Evolutionary conservation across 2,888 invertebrate genomes (phyloP).

Genomic region (Perithous albicinctus): DNA sequence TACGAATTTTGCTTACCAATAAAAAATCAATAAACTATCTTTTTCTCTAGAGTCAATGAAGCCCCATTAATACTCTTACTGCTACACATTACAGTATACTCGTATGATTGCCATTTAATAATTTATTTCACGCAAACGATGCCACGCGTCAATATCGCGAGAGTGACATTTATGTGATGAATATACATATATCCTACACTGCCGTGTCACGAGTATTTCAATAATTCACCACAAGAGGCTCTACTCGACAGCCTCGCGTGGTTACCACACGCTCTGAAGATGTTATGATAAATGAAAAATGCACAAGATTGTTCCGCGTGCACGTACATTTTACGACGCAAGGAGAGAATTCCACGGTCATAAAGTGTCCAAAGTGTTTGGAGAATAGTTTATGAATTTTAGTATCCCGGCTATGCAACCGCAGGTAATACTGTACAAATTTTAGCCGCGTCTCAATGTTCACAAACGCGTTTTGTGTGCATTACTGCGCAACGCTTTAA

Average conservation of each 20-base stretch:
- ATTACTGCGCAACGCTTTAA: background rate
- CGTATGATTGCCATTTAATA: background rate
- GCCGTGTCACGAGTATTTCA: conserved; percentile 10
- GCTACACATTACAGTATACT: background rate
- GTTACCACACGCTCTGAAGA: background rate
- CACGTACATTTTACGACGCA: conserved; percentile 3
- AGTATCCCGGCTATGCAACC: background rate
- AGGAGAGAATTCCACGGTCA: background rate
- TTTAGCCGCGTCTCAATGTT: background rate
- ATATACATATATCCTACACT: too few species aligned
- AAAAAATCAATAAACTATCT: background rate
- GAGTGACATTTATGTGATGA: background rate
- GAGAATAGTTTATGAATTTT: background rate
- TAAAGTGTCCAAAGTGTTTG: background rate
- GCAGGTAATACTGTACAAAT: background rate
- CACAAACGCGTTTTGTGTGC: too few species aligned
- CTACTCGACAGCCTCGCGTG: background rate
- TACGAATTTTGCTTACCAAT: too few species aligned
- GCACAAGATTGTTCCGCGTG: background rate
- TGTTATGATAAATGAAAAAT: background rate
- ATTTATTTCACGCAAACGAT: background rate
- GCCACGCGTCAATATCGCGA: conserved; percentile 22
- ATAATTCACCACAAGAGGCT: conserved; percentile 29
- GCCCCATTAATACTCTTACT: background rate
- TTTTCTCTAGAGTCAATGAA: background rate